Base-by-base conservation (phyloP, 2,113 vertebrate species). In the Panthera tigris region DNA sequence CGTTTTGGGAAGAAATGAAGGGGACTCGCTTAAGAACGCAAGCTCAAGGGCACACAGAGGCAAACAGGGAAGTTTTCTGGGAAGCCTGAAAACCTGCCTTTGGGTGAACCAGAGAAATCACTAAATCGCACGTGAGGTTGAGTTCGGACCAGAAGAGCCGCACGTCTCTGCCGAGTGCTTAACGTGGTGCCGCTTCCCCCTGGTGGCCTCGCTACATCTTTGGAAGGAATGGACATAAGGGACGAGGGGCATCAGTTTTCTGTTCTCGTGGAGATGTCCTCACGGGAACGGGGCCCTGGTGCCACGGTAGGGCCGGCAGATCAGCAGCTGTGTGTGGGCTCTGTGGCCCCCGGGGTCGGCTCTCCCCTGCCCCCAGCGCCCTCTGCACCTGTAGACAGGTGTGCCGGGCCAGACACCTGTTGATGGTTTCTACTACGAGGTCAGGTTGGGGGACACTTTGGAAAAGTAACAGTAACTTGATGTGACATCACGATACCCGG, bases 231-330 rank as follows among this genome's bases (percentile, higher is more conserved):
- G 3, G 11, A 41, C 2, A 2, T 7, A 1, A 27, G 41, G 48
- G 4, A 4, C 45, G 16, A 23, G 10, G 55, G 41, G 1, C 33
- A 2, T 16, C 31, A 2, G 2, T 29, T 39, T 55, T 31, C 23
- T 41, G 0, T 5, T 87, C 36, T 19, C 68, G 8, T 14, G 3
- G 14, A 31, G 36, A 21, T 23, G 41, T 21, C 10, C 1, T 16
- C 80, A 73, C 23, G 10, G 80, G 45, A 13, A 15, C 36, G 31
- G 45, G 36, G 36, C 36, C n/a, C 48, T 74, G 85, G 19, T 31
- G 7, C 23, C 29, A 4, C 39, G 0, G 0, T 3, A 7, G 14
- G n/a, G 69, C 23, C 3, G 0, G 15, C 0, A 1, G 36, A 12
- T 9, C 6, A 25, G 29, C 50, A 15, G 57, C 39, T 2, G 0